Percentiles rank a stretch among this genome's conserved stretches.
These are phyloP conservation scores for Willisornis vidua DNA, from an alignment of 2,113 vertebrate genomes.

Conservation along the genomic window DNA sequence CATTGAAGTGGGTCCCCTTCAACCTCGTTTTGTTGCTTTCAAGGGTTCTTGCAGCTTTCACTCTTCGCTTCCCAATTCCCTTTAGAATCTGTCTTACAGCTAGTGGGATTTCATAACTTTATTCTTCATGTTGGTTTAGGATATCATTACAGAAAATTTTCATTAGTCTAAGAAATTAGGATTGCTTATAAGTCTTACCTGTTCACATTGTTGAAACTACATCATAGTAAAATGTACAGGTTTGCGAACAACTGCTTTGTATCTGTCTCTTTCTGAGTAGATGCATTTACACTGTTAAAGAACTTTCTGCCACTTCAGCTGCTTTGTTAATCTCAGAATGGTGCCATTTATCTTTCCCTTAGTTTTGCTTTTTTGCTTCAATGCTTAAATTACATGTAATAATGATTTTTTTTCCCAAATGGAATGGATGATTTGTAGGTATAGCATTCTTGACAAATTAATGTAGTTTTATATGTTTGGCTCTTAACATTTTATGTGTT, in stretches of 20 bases:
- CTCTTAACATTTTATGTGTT: conserved; percentile 39
- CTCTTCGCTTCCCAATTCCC: neutral
- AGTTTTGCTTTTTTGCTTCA: conserved; percentile 3
- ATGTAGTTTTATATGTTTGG: neutral
- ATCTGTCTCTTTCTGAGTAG: neutral
- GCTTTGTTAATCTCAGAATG: neutral
- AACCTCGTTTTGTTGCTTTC: neutral
- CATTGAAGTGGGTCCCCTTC: neutral
- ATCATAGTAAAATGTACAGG: neutral
- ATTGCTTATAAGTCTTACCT: neutral
- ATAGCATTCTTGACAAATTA: conserved; percentile 42
- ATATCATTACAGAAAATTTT: neutral
- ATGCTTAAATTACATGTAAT: neutral
- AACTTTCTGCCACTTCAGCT: neutral
- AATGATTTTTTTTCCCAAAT: neutral
- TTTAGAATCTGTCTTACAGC: neutral
- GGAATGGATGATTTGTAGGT: neutral
- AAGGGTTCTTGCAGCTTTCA: neutral
- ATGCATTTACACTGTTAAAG: neutral
- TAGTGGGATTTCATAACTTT: neutral
- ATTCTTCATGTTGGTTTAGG: neutral
- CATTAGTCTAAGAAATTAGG: neutral
- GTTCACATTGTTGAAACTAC: neutral
- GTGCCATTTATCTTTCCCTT: neutral
- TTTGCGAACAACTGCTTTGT: neutral